Evolutionary conservation across 2,113 vertebrate species (phyloP), one percentile per base, ranked within the genome.

Genomic region (Lophius piscatorius): DNA sequence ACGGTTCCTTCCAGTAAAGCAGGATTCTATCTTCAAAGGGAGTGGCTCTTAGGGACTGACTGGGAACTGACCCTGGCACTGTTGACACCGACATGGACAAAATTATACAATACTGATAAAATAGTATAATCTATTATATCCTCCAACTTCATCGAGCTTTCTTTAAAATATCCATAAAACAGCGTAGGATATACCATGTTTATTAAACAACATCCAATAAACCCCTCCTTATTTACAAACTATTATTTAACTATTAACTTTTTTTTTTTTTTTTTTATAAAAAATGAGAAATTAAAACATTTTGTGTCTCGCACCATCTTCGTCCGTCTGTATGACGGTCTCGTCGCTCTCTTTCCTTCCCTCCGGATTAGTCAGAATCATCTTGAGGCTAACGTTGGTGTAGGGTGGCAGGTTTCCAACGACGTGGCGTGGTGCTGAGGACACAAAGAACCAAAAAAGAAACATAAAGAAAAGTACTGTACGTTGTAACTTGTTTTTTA

Each of bases 301-400:
- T 40, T 38, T 17, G 20, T 29, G 16, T 14, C 7, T 52, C 69
- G 9, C 90, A 99, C 97, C 96, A 0, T 99, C 97, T 87, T 99
- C 97, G 11, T 99, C 96, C 0, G 97, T 99, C 70, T 98, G 97
- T 57, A 98, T 97, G 56, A 99, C 68, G 2, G 96, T 98, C 87
- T 98, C 95, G 35, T 99, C 97, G 0, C 97, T 99, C 76, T 98
- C 97, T 77, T 99, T 99, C 45, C 97, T 93, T 11, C 97, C 97
- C 85, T 99, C 97, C 0, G 97, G 97, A 52, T 98, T 99, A 70
- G 95, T 98, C 63, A 99, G 87, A 73, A 99, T 98, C 97, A 98
- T 98, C 86, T 96, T 98, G 70, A 99, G 94, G 72, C 96, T 99
- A 83, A 99, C 94, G 3, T 99, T 99, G 6, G 96, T 98, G 80